A percentile compares a stretch with the other conserved stretches of the same genome.
Conservation (phyloP, 1,140 invertebrate genomes). For the Trichonephila inaurata region DNA sequence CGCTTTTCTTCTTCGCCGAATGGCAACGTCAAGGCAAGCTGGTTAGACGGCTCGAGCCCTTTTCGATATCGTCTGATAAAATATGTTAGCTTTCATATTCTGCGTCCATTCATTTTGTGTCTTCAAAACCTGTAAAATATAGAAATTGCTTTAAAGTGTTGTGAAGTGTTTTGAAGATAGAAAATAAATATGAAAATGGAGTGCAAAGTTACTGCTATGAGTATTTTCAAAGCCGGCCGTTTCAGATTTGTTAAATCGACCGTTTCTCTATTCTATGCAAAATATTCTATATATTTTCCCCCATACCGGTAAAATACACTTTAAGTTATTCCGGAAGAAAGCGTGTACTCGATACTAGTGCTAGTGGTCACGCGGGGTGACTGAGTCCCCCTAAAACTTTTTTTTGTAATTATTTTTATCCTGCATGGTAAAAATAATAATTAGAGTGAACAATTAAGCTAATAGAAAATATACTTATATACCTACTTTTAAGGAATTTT, state of each 20-base stretch:
- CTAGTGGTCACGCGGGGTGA: no score
- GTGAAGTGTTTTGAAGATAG: neutral
- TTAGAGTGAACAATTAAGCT: no score
- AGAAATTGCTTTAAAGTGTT: slow-evolving; percentile 21
- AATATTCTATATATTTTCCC: no score
- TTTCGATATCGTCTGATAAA: slow-evolving; percentile 43
- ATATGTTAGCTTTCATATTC: slow-evolving; percentile 29
- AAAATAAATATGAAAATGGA: slow-evolving; percentile 17
- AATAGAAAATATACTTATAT: no score
- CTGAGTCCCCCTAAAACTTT: no score
- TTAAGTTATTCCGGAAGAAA: no score
- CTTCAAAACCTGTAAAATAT: neutral
- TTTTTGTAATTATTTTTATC: no score
- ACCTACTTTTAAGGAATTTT: no score
- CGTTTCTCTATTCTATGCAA: neutral
- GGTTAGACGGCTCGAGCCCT: slow-evolving; percentile 8
- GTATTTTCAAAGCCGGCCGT: neutral
- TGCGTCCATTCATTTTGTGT: neutral
- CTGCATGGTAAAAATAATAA: no score
- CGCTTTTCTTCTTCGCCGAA: slow-evolving; percentile 15
- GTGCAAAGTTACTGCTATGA: neutral
- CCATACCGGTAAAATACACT: no score
- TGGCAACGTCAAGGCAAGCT: slow-evolving; percentile 49
- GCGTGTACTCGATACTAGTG: no score
- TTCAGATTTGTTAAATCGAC: neutral